These are phyloP conservation scores for Ceratina calcarata DNA, from an alignment of 1,140 invertebrate genomes.

Conservation along the genomic window DNA sequence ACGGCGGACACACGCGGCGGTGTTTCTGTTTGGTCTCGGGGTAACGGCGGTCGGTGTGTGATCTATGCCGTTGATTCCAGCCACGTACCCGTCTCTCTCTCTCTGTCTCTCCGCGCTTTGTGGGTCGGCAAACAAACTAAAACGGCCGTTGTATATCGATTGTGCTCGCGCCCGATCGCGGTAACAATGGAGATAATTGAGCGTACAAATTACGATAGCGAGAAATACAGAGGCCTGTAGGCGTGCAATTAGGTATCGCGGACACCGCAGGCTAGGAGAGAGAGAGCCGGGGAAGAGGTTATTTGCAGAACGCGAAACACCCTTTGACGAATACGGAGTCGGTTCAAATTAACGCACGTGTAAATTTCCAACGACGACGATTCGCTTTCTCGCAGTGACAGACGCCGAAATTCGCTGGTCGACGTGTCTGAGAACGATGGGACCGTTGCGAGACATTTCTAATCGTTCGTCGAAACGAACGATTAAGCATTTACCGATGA, in stretches of 20 bases:
- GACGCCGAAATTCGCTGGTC: too few species aligned
- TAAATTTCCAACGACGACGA: too few species aligned
- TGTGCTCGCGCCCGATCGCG: constrained; percentile 58
- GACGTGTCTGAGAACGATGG: too few species aligned
- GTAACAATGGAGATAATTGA: constrained; percentile 64
- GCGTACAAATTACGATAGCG: constrained; percentile 56
- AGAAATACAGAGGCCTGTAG: constrained; percentile 23
- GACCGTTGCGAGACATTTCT: too few species aligned
- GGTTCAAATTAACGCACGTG: not conserved
- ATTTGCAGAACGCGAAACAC: constrained; percentile 13
- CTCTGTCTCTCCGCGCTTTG: constrained; percentile 45
- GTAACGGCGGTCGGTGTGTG: constrained; percentile 8
- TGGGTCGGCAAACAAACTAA: constrained; percentile 61
- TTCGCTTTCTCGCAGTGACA: too few species aligned
- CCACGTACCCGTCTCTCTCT: constrained; percentile 47
- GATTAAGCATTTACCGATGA: too few species aligned
- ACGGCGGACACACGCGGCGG: too few species aligned
- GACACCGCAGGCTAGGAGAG: constrained; percentile 1
- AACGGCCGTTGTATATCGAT: constrained; percentile 64
- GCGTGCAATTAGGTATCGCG: constrained; percentile 31
- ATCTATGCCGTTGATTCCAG: constrained; percentile 57
- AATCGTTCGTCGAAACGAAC: too few species aligned
- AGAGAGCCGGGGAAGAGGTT: not conserved
- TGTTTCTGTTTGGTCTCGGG: constrained; percentile 48
- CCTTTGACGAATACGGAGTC: constrained; percentile 29